Conservation (phyloP, 2,888 invertebrate species). For the Epinotia brunnichana region DNA sequence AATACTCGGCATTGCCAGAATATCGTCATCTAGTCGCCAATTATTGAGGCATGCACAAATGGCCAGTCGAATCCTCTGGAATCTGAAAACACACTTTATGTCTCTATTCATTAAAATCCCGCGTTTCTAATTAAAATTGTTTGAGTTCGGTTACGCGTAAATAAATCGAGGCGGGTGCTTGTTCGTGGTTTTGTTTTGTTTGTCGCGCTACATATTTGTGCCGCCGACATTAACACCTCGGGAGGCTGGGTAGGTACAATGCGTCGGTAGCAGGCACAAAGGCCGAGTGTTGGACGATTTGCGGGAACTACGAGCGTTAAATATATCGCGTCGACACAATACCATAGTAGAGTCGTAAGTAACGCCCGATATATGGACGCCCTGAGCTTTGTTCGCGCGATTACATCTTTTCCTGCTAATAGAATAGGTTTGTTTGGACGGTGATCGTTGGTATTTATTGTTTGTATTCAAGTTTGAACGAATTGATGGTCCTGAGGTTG, state of each 20-base stretch:
- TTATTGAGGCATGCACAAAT: constrained; percentile 68
- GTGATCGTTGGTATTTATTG: constrained; percentile 45
- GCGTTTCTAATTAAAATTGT: constrained; percentile 75
- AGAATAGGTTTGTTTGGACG: constrained; percentile 62
- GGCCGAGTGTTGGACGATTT: constrained; percentile 62
- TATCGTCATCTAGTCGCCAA: constrained; percentile 72
- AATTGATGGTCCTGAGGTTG: constrained; percentile 33
- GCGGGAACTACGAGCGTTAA: constrained; percentile 64
- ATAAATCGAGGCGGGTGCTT: constrained; percentile 65
- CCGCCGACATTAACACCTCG: constrained; percentile 67
- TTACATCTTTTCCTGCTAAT: constrained; percentile 72
- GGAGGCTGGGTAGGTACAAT: constrained; percentile 56
- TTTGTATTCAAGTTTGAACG: constrained; percentile 43
- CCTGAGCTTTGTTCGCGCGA: constrained; percentile 63
- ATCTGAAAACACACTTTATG: constrained; percentile 64
- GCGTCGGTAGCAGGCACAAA: constrained; percentile 62
- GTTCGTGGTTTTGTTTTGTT: constrained; percentile 61
- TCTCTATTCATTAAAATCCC: constrained; percentile 73
- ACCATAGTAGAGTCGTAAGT: constrained; percentile 62
- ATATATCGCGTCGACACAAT: constrained; percentile 64
- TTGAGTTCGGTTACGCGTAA: constrained; percentile 62
- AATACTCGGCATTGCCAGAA: constrained; percentile 61
- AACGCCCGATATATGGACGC: constrained; percentile 66
- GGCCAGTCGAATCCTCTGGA: constrained; percentile 58
- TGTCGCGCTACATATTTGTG: constrained; percentile 69